These are phyloP conservation scores for Cynopterus sphinx DNA, from an alignment of 2,797 vertebrate genomes.

Conservation along the genomic window DNA sequence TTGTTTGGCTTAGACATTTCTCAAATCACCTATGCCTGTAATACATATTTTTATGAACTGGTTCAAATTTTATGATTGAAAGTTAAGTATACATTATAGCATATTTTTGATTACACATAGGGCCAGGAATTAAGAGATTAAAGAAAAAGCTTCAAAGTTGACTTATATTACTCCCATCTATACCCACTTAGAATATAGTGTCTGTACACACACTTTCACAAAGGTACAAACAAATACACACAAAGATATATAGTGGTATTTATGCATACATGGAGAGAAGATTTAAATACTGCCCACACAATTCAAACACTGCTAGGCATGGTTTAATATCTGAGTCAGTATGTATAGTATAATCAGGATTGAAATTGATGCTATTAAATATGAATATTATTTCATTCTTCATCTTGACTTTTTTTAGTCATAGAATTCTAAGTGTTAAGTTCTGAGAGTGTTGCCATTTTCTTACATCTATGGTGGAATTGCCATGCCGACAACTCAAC, in stretches of 20 bases:
- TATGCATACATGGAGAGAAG: background rate
- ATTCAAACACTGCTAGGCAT: background rate
- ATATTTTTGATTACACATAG: background rate
- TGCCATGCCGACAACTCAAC: background rate
- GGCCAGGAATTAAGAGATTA: background rate
- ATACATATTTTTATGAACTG: background rate
- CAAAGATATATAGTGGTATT: background rate
- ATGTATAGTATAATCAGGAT: background rate
- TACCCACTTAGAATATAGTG: background rate
- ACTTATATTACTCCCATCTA: background rate
- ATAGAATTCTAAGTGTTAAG: background rate
- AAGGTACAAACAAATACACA: background rate
- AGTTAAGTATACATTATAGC: background rate
- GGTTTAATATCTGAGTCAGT: background rate
- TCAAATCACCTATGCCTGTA: background rate
- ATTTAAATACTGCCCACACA: background rate
- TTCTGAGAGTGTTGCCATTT: background rate
- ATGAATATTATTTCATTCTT: background rate
- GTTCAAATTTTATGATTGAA: constrained; percentile 5
- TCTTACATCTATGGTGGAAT: background rate
- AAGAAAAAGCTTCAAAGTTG: background rate
- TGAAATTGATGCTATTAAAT: background rate
- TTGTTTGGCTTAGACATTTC: background rate
- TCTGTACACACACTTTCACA: background rate
- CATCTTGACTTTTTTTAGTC: background rate